phyloP scores from a whole-genome alignment of 92 coral and sea anemone genomes.

The Bergia puertoricense region DNA sequence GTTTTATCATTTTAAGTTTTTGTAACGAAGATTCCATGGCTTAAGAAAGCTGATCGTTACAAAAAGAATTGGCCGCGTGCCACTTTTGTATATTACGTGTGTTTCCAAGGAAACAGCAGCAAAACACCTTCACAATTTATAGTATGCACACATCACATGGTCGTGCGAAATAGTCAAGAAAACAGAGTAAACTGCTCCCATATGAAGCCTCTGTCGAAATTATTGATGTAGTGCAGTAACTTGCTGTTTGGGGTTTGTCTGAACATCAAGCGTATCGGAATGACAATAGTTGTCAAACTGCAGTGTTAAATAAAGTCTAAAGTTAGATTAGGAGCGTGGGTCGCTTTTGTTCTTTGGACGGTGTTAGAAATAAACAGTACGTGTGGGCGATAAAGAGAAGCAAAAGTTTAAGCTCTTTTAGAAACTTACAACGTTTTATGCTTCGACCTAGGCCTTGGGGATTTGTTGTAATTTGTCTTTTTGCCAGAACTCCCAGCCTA shows the following conservation, averaged over 20 bases:
- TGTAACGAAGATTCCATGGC: neutral
- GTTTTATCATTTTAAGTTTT: constrained; percentile 7
- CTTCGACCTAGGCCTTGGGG: neutral
- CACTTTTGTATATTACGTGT: constrained; percentile 20
- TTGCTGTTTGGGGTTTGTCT: neutral
- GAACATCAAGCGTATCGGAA: neutral
- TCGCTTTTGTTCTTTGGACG: neutral
- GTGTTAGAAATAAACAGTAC: neutral
- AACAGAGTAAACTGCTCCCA: neutral
- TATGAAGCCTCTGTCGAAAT: neutral
- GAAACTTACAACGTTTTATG: neutral
- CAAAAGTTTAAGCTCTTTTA: neutral
- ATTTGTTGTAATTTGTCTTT: neutral
- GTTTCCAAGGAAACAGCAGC: neutral
- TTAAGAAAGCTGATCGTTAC: neutral
- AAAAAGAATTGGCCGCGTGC: constrained; percentile 17
- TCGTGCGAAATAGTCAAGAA: neutral
- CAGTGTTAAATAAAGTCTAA: neutral
- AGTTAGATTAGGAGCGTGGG: neutral
- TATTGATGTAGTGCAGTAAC: neutral
- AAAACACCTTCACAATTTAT: constrained; percentile 1
- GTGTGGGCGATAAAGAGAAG: neutral
- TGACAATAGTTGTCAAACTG: constrained; percentile 11
- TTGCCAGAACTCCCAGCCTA: neutral
- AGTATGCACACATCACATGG: neutral